Percentiles rank a stretch among this genome's conserved stretches.
Conservation (phyloP, 2,113 vertebrate species). For the Peromyscus maniculatus region DNA sequence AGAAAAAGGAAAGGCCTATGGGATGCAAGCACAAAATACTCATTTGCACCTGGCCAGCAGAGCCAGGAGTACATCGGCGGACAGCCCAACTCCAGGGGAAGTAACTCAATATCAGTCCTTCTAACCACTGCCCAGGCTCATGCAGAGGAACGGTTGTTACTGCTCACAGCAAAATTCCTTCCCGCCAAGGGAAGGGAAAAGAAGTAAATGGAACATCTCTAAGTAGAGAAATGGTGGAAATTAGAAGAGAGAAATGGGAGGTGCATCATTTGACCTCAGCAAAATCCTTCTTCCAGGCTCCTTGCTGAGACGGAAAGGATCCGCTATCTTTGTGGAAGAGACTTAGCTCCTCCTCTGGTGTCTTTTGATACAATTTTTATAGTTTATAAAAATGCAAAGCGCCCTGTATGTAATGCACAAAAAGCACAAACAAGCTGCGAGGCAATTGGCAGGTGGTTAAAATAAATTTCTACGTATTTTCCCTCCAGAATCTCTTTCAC, state of each 20-base stretch:
- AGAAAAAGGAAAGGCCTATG: background rate
- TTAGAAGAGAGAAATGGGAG: background rate
- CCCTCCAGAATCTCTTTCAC: background rate
- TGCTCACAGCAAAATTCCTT: background rate
- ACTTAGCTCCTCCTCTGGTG: background rate
- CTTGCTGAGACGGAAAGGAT: background rate
- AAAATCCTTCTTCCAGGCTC: background rate
- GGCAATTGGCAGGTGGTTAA: background rate
- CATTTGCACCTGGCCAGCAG: background rate
- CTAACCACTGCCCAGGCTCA: background rate
- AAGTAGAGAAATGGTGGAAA: background rate
- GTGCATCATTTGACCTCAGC: background rate
- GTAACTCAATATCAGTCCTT: background rate
- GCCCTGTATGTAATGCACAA: background rate
- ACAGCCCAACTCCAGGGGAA: background rate
- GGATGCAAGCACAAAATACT: background rate
- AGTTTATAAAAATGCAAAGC: background rate
- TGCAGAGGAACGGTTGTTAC: background rate
- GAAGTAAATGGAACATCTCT: background rate
- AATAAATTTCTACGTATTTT: background rate
- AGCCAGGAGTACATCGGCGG: fast-evolving
- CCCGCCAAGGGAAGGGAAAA: background rate
- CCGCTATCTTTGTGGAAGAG: background rate
- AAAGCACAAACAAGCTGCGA: background rate
- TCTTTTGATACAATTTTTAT: background rate